A percentile compares a stretch with the other conserved stretches of the same genome.
Evolutionary conservation across 2,888 invertebrate species (phyloP).

Genomic region (Cepaea hortensis): DNA sequence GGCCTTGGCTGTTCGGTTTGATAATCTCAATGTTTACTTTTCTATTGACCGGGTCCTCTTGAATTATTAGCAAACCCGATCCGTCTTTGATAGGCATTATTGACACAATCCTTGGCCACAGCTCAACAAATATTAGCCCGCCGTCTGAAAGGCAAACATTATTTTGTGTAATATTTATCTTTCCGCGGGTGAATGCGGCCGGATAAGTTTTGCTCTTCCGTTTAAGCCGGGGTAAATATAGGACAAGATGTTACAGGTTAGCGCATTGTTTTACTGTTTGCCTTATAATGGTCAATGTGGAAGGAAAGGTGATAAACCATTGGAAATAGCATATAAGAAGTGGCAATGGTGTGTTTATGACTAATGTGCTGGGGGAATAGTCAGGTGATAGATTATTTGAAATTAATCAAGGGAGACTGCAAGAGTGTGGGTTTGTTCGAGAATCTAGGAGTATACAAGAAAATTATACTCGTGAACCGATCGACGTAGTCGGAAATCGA

Average conservation of each 20-base stretch:
- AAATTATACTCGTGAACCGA: too few relatives aligned
- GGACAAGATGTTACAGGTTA: neutral
- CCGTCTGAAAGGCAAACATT: slow-evolving; percentile 48
- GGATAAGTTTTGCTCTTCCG: slow-evolving; percentile 35
- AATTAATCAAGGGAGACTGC: too few relatives aligned
- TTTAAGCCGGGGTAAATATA: slow-evolving; percentile 23
- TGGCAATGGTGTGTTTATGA: too few relatives aligned
- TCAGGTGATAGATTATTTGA: too few relatives aligned
- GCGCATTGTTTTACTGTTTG: neutral
- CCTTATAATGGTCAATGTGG: too few relatives aligned
- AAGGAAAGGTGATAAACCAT: too few relatives aligned
- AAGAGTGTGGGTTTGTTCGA: too few relatives aligned
- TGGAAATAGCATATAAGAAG: too few relatives aligned
- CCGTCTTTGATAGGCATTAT: slow-evolving; percentile 48
- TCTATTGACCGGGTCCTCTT: slow-evolving; percentile 42
- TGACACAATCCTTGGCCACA: slow-evolving; percentile 52
- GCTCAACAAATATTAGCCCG: slow-evolving; percentile 52
- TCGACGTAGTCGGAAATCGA: too few relatives aligned
- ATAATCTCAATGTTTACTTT: slow-evolving; percentile 47
- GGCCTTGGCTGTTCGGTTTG: slow-evolving; percentile 40
- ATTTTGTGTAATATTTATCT: slow-evolving; percentile 53
- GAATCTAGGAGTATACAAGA: too few relatives aligned
- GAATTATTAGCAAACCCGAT: slow-evolving; percentile 40
- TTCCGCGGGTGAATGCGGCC: slow-evolving; percentile 37
- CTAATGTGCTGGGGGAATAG: too few relatives aligned